A percentile compares a stretch with the other conserved stretches of the same genome.
phyloP scores from a whole-genome alignment of 2,888 invertebrate species.

The Cacoxenus indagator region DNA sequence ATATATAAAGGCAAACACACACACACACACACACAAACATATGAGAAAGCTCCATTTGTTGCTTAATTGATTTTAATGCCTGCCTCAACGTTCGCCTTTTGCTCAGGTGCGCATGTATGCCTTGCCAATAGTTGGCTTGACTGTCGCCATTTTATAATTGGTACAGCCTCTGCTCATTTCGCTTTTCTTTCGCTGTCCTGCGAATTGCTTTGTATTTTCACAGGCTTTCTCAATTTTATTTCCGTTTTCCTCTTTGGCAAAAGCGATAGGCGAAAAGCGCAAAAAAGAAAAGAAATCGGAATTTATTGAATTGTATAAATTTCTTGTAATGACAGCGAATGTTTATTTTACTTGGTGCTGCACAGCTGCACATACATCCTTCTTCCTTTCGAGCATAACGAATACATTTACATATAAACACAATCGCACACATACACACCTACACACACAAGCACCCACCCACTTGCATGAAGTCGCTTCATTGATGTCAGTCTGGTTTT shows the following conservation, averaged over 20 bases:
- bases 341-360: slow-evolving; percentile 46
- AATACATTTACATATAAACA: slow-evolving; percentile 50
- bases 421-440: too few relatives aligned
- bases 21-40: background rate
- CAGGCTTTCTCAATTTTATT: too few relatives aligned
- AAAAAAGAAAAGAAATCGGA: slow-evolving; percentile 43
- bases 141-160: slow-evolving; percentile 32
- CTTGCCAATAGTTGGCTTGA: slow-evolving; percentile 27
- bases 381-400: slow-evolving; percentile 49
- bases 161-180: slow-evolving; percentile 46
- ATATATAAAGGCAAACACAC: slow-evolving; percentile 16
- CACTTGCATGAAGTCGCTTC: too few relatives aligned
- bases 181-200: slow-evolving; percentile 53
- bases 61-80: slow-evolving; percentile 65
- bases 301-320: slow-evolving; percentile 66
- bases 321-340: slow-evolving; percentile 56
- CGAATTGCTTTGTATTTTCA: too few relatives aligned
- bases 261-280: too few relatives aligned
- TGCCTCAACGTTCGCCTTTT: slow-evolving; percentile 22
- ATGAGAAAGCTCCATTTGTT: slow-evolving; percentile 48
- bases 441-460: too few relatives aligned
- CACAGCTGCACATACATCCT: slow-evolving; percentile 33
- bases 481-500: slow-evolving; percentile 21
- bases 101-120: background rate
- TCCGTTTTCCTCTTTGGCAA: too few relatives aligned